Conservation (phyloP, 2,113 vertebrate species). For the Vanacampus margaritifer region DNA sequence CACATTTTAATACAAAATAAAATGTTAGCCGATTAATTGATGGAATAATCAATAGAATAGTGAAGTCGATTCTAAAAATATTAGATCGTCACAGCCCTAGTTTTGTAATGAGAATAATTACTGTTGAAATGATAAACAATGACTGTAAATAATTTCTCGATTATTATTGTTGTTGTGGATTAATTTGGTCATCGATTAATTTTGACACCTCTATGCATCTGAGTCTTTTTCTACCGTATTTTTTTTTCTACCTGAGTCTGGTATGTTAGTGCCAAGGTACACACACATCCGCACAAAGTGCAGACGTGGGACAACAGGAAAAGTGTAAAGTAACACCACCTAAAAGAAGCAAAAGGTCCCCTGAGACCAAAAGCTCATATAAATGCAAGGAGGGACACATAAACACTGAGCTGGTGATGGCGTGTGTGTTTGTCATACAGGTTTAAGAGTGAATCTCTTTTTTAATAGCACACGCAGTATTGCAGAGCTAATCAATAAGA, state of each 20-base stretch:
- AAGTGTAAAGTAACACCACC: constrained; percentile 47
- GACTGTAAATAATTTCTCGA: too few species aligned
- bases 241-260: too few species aligned
- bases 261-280: constrained; percentile 34
- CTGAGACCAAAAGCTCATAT: constrained; percentile 37
- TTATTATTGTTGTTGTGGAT: too few species aligned
- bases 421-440: constrained; percentile 9
- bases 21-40: too few species aligned
- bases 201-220: constrained; percentile 19
- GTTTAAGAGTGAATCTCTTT: background rate
- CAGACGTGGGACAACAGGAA: constrained; percentile 32
- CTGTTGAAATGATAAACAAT: too few species aligned
- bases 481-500: background rate
- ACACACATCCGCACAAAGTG: constrained; percentile 17
- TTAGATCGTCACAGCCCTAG: too few species aligned
- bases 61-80: too few species aligned
- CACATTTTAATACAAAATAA: too few species aligned
- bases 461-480: background rate
- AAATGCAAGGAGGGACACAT: constrained; percentile 19
- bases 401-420: constrained; percentile 11
- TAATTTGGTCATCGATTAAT: too few species aligned
- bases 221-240: too few species aligned
- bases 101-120: too few species aligned
- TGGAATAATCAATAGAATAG: too few species aligned
- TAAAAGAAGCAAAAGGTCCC: constrained; percentile 34